Evolutionary conservation across 2,113 vertebrate genomes (phyloP).

Genomic region (Myrmecobius fasciatus): DNA sequence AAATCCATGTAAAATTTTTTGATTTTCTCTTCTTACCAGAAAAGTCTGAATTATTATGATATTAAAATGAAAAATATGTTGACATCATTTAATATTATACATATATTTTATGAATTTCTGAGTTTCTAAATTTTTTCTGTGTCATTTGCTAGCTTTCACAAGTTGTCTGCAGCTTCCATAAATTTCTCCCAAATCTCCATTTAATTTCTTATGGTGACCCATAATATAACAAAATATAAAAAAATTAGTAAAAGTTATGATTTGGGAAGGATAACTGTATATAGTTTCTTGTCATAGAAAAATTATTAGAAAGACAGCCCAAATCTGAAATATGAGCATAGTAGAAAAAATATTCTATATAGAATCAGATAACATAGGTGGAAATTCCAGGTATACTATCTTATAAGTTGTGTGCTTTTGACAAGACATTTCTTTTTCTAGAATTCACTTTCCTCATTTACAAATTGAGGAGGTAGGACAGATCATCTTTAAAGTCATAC

Average conservation of each 20-base stretch:
- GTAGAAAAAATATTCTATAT: not conserved
- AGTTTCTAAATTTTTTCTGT: not conserved
- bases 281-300: constrained; percentile 2
- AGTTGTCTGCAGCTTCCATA: not conserved
- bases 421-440: not conserved
- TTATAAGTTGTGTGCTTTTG: not conserved
- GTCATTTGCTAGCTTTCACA: not conserved
- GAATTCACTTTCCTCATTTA: not conserved
- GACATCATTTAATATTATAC: not conserved
- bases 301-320: not conserved
- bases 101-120: not conserved
- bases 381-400: not conserved
- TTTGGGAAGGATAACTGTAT: not conserved
- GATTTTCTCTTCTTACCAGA: not conserved
- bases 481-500: not conserved
- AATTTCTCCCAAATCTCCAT: not conserved
- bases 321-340: not conserved
- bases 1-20: not conserved
- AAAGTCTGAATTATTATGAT: not conserved
- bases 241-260: not conserved
- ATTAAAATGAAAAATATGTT: not conserved
- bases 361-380: not conserved
- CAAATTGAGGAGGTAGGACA: not conserved
- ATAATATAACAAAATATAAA: not conserved
- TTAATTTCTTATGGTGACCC: not conserved